These are phyloP conservation scores for Daktulosphaira vitifoliae DNA, from an alignment of 1,140 invertebrate species.

Conservation along the genomic window DNA sequence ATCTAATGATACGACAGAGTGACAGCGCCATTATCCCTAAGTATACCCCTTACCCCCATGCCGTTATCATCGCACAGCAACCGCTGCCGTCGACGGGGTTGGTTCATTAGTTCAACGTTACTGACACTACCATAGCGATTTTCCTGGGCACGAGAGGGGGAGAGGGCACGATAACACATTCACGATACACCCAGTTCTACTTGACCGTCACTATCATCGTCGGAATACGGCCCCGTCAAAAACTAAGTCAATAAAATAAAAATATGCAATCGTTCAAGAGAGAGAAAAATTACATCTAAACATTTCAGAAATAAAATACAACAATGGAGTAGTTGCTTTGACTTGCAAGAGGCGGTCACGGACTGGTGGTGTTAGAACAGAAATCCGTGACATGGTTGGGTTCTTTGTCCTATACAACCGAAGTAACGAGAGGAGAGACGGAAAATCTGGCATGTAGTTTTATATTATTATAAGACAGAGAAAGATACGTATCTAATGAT, in stretches of 20 bases:
- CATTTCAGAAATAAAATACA: neutral
- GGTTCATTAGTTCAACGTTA: slow-evolving; percentile 21
- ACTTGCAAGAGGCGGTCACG: neutral
- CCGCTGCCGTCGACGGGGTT: neutral
- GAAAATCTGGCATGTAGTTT: neutral
- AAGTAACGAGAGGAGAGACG: slow-evolving; percentile 2
- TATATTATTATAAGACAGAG: no score
- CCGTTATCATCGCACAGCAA: neutral
- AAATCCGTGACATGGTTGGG: slow-evolving; percentile 25
- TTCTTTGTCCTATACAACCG: slow-evolving; percentile 14
- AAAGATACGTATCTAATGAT: no score
- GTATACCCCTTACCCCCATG: neutral
- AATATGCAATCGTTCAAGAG: no score
- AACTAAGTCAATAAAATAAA: no score
- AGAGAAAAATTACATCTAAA: no score
- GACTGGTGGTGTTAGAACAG: slow-evolving; percentile 20
- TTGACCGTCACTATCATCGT: neutral
- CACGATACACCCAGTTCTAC: neutral
- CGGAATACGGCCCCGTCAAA: no score
- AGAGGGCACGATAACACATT: slow-evolving; percentile 2
- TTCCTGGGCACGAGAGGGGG: neutral
- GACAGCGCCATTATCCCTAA: slow-evolving; percentile 24
- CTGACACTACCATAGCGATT: neutral
- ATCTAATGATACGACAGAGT: slow-evolving; percentile 30
- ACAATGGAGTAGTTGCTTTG: neutral